Evolutionary conservation across 2,888 invertebrate genomes (phyloP).

Genomic region (Lasioglossum morio): DNA sequence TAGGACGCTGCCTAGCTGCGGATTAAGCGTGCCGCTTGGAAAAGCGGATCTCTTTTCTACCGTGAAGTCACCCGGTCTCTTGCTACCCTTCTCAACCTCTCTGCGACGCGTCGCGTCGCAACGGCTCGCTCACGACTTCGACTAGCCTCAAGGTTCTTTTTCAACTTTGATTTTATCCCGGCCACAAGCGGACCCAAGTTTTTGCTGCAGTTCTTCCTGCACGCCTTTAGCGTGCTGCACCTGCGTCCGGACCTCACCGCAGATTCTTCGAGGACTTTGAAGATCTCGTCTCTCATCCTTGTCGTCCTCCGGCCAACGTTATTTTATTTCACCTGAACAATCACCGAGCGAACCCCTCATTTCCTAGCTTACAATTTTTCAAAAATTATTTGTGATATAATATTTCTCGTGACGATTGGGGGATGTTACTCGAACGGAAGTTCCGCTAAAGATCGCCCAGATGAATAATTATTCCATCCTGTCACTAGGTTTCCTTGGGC

Average conservation of each 20-base stretch:
- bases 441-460: slow-evolving; percentile 46
- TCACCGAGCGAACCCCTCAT: background rate
- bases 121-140: background rate
- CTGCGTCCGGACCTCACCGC: background rate
- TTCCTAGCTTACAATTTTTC: background rate
- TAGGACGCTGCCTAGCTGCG: slow-evolving; percentile 74
- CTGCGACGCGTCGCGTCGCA: background rate
- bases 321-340: background rate
- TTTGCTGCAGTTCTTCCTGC: background rate
- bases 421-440: background rate
- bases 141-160: slow-evolving; percentile 29
- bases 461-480: slow-evolving; percentile 56
- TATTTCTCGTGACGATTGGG: too few species aligned
- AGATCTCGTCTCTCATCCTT: background rate
- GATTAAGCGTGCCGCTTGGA: slow-evolving; percentile 68
- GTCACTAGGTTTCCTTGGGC: background rate
- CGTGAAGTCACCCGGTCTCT: slow-evolving; percentile 9
- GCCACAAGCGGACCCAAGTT: background rate
- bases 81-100: background rate
- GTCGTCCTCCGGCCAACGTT: background rate
- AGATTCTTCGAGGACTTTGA: background rate
- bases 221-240: background rate
- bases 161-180: slow-evolving; percentile 68
- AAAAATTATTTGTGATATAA: background rate
- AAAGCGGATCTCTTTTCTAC: slow-evolving; percentile 65